These are phyloP conservation scores for Kryptopterus vitreolus DNA, from an alignment of 2,797 vertebrate genomes.

Conservation along the genomic window DNA sequence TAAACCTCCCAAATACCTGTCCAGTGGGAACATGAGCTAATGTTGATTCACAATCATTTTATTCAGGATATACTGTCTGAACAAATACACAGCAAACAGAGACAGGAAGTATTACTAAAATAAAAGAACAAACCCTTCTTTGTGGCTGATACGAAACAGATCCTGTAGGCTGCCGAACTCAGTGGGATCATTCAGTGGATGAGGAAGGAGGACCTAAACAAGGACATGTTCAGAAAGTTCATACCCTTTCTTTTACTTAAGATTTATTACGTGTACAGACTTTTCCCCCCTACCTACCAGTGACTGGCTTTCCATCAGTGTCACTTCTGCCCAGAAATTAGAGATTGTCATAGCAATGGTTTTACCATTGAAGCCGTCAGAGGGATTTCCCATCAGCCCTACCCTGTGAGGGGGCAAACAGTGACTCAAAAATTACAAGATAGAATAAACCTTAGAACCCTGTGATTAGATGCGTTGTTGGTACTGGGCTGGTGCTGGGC, in stretches of 20 bases:
- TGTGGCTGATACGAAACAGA: conserved; percentile 81
- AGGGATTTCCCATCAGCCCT: conserved; percentile 83
- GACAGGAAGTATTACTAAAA: conserved; percentile 25
- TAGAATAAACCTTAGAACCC: background rate
- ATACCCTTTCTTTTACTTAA: background rate
- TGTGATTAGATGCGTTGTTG: no score
- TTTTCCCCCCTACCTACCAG: conserved; percentile 65
- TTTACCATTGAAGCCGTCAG: conserved; percentile 83
- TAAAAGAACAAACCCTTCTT: conserved; percentile 76
- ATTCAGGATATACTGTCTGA: background rate
- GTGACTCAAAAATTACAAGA: background rate
- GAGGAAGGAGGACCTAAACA: conserved; percentile 75
- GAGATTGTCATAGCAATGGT: conserved; percentile 82
- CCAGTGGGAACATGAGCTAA: background rate
- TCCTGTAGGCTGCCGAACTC: conserved; percentile 84
- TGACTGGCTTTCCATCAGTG: conserved; percentile 76
- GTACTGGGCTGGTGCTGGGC: background rate
- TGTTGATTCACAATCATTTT: background rate
- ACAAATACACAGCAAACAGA: conserved; percentile 7
- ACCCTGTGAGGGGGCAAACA: conserved; percentile 64
- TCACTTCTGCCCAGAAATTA: conserved; percentile 86
- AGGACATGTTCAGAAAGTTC: background rate
- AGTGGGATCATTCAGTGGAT: conserved; percentile 83
- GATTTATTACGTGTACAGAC: background rate
- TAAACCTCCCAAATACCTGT: conserved; percentile 80